These are phyloP conservation scores for Calephelis virginiensis DNA, from an alignment of 1,140 invertebrate species.

Conservation along the genomic window DNA sequence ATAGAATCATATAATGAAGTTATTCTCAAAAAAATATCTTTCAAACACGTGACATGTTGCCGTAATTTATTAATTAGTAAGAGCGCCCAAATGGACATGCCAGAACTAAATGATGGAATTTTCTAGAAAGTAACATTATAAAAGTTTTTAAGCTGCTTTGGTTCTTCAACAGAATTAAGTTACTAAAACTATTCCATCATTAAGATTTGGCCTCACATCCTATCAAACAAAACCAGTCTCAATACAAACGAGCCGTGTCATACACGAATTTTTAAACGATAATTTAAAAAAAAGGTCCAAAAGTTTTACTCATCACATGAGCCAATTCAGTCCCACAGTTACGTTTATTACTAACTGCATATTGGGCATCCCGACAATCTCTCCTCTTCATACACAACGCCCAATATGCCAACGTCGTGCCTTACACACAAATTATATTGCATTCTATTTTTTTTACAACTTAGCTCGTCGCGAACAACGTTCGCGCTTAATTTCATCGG, in stretches of 20 bases:
- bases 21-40: too few relatives aligned
- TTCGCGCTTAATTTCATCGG: constrained; percentile 42
- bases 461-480: constrained; percentile 58
- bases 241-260: constrained; percentile 64
- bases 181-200: background rate
- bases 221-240: constrained; percentile 61
- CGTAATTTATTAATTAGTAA: constrained; percentile 21
- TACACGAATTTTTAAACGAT: constrained; percentile 61
- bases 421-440: constrained; percentile 68
- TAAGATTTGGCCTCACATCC: constrained; percentile 11
- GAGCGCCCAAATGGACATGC: constrained; percentile 6
- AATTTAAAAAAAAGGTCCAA: constrained; percentile 44
- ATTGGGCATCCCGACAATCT: constrained; percentile 43
- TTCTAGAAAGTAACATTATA: background rate
- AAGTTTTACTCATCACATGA: constrained; percentile 73
- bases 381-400: constrained; percentile 69
- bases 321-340: constrained; percentile 70
- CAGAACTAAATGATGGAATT: background rate
- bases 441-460: constrained; percentile 69
- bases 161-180: too few relatives aligned
- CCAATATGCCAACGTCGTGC: constrained; percentile 63
- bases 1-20: too few relatives aligned
- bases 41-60: background rate
- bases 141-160: too few relatives aligned
- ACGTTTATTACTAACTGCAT: constrained; percentile 54